Evolutionary conservation across 2,888 invertebrate species (phyloP).

Genomic region (Eristalis intricaria): DNA sequence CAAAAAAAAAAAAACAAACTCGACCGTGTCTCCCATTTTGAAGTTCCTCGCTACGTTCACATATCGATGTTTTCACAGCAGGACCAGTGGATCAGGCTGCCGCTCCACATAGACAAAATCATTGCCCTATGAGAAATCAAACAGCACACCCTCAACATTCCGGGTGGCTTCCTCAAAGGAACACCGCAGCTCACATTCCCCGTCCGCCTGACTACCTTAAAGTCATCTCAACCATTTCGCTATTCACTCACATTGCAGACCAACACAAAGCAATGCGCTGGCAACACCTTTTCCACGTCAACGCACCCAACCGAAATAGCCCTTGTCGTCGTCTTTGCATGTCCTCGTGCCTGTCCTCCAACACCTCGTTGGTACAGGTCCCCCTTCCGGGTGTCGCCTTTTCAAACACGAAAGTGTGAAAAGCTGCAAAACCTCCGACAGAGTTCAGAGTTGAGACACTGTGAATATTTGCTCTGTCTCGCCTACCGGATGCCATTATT

Average conservation of each 20-base stretch:
- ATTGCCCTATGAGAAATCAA: not conserved
- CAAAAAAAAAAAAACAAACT: too few relatives aligned
- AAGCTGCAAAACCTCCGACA: constrained; percentile 33
- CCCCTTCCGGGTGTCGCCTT: not conserved
- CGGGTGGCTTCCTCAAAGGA: not conserved
- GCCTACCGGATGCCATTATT: constrained; percentile 66
- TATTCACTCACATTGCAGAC: not conserved
- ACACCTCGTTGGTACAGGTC: not conserved
- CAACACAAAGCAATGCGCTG: not conserved
- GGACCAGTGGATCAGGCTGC: too few relatives aligned
- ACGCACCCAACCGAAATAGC: not conserved
- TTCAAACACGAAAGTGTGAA: constrained; percentile 51
- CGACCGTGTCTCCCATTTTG: too few relatives aligned
- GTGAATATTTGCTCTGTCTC: constrained; percentile 53
- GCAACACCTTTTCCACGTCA: constrained; percentile 29
- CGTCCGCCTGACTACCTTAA: not conserved
- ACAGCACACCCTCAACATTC: not conserved
- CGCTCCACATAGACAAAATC: too few relatives aligned
- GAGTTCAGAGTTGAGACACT: constrained; percentile 39
- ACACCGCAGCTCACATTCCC: not conserved
- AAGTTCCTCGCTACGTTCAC: too few relatives aligned
- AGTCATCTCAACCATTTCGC: not conserved
- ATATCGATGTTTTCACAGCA: too few relatives aligned
- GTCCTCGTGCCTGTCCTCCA: not conserved
- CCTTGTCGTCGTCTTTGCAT: not conserved